These are phyloP conservation scores for Doryteuthis pealeii DNA, from an alignment of 1,140 invertebrate species.

Conservation along the genomic window DNA sequence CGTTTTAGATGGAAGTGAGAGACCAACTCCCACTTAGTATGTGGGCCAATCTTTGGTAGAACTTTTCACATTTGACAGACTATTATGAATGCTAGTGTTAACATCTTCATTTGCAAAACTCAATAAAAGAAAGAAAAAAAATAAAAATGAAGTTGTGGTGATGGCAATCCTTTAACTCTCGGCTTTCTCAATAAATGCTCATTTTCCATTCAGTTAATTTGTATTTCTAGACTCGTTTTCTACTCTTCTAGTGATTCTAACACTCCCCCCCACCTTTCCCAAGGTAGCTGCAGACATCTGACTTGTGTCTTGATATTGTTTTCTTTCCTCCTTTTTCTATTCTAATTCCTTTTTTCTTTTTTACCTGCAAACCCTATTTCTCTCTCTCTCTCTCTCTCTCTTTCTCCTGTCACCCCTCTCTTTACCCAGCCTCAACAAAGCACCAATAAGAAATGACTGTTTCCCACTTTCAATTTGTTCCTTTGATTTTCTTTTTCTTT, in stretches of 20 bases:
- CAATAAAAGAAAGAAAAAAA: not conserved
- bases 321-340: not conserved
- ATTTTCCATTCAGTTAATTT: too few species aligned
- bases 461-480: too few species aligned
- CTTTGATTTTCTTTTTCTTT: too few species aligned
- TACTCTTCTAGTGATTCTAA: not conserved
- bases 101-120: slow-evolving; percentile 2
- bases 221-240: too few species aligned
- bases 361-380: too few species aligned
- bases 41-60: not conserved
- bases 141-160: not conserved
- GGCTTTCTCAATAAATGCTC: too few species aligned
- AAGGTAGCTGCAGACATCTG: not conserved
- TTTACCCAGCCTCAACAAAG: too few species aligned
- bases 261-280: not conserved
- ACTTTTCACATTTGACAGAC: not conserved
- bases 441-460: too few species aligned
- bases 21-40: not conserved
- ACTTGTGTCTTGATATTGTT: not conserved
- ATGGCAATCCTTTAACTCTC: slow-evolving; percentile 1
- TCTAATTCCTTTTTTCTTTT: not conserved
- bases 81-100: slow-evolving; percentile 5
- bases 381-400: too few species aligned
- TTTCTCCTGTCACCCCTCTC: too few species aligned
- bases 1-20: too few species aligned